Base-by-base conservation (phyloP, 2,888 invertebrate genomes). In the Cybosia mesomella region DNA sequence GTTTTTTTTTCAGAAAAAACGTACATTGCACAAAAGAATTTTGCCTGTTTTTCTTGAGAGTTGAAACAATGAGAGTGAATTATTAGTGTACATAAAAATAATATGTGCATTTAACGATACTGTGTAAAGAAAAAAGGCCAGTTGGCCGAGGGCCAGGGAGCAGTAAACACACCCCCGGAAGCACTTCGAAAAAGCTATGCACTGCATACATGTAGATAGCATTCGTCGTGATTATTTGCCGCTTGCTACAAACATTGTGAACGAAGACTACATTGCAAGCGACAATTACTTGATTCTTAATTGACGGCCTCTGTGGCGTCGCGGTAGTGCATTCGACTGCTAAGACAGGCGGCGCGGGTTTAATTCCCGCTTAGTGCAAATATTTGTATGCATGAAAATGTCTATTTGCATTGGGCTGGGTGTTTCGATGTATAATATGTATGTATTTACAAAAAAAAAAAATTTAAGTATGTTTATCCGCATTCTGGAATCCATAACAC, bases 111-210 rank as follows among this genome's bases (percentile, higher is more conserved):
- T 90, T 89, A 88, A 87, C 83, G 85, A 83, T 81, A 75, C 80
- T 80, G 82, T 85, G 83, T 80, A 80, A 83, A 82, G 84, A 85
- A 88, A 86, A 87, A 86, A 85, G 87, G 92, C 91, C 92, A 91
- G 84, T 88, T 93, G 93, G 93, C 90, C 53, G 54, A 28, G 39
- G 36, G 87, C 93, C 93, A 93, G 89, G 76, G 84, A 83, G 85
- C 86, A 85, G 77, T 81, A 76, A 80, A 79, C 85, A 86, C 83
- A 83, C 84, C 89, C 83, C 92, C 92, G 92, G 93, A 92, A 92
- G 90, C 82, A 70, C 75, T 64, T 76, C 80, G 85, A 85, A 86
- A 86, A 83, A 83, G 82, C 80, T 81, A 71, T 73, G 75, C 72
- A 70, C 72, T 77, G 80, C 78, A 83, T 79, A 83, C 77, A 81